Base-by-base conservation (phyloP, 2,797 vertebrate genomes). In the Pteropus rufus region DNA sequence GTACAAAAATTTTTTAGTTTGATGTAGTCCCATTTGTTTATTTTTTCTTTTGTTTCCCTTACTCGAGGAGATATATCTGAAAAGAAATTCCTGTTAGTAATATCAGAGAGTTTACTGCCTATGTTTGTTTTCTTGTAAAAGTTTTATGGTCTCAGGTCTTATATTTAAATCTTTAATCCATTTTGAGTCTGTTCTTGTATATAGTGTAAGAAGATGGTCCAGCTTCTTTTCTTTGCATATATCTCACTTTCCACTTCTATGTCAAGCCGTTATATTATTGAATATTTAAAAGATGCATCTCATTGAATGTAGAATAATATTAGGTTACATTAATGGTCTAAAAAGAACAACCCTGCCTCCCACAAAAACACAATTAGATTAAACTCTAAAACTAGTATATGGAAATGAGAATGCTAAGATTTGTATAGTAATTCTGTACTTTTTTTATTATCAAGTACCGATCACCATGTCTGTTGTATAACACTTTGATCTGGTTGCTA, bases 261-360 rank as follows among this genome's bases (percentile, higher is more conserved):
- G 52, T 95, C 31, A 75, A 88, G 18, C 54, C 11, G 1, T 91
- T 83, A 24, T 75, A 64, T 80, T 88, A 52, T 58, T 80, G 44
- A 41, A 31, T 93, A 91, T 96, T 95, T 75, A 93, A 76, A 88
- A 91, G n/a, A 44, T 77, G 24, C 84, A 69, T 80, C 19, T 93
- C 62, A 60, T 31, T 82, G 36, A 67, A 19, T 46, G 15, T 79
- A 75, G 54, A 93, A 77, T 76, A 85, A 64, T 64, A 41, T 69
- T n/a, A 64, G 29, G 9, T 93, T 96, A 89, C 26, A 83, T 46
- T 89, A 93, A 67, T 91, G 39, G 39, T 89, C 52, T 69, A 92
- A 88, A 72, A 49, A 16, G 44, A 64, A 76, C 31, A 31, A 76
- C 18, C 29, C 18, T 39, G 10, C 31, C 10, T 36, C 29, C n/a